Evolutionary conservation across 2,888 invertebrate species (phyloP), one percentile per base, ranked within the genome.

Genomic region (Lamproptera curius): DNA sequence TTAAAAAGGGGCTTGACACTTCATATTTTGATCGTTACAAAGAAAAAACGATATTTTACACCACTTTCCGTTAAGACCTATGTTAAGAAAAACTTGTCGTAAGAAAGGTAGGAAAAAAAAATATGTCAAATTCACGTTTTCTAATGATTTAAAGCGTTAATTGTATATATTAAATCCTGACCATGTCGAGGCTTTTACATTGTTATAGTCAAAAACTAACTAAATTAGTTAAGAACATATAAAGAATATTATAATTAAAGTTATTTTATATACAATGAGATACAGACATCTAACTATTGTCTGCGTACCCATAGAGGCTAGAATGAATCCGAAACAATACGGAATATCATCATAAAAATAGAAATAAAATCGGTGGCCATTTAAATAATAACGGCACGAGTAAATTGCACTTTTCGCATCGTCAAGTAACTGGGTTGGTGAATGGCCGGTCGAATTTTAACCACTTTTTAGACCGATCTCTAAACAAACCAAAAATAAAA

Each of bases 1-100:
- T 49, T 26, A 54, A 35, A 40, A 26, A 53, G 65, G 66, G 64
- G 58, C 53, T 39, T 33, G 15, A 14, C 31, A 16, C 37, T 1
- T 38, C 23, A 23, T 20, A 6, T 13, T 14, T 14, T 31, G n/a
- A 31, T n/a, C 31, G 28, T 28, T 10, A 23, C 4, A 23, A 23
- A 23, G 23, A 23, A 6, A 23, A 4, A 23, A 8, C 8, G 4
- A 8, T 23, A 6, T 23, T 23, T 8, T 23, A 23, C 8, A 23
- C 4, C 5, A 23, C 8, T 23, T 23, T 23, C 8, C 23, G 8
- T 23, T 23, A 23, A 23, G 5, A 23, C 4, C 23, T 23, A 8
- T 8, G 23, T 8, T 8, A 23, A 23, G n/a, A n/a, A n/a, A n/a
- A n/a, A n/a, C n/a, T n/a, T n/a, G n/a, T n/a, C n/a, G n/a, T n/a